Evolutionary conservation across 23 tunicate genomes (phyloP).

Genomic region (Phallusia fumigata): DNA sequence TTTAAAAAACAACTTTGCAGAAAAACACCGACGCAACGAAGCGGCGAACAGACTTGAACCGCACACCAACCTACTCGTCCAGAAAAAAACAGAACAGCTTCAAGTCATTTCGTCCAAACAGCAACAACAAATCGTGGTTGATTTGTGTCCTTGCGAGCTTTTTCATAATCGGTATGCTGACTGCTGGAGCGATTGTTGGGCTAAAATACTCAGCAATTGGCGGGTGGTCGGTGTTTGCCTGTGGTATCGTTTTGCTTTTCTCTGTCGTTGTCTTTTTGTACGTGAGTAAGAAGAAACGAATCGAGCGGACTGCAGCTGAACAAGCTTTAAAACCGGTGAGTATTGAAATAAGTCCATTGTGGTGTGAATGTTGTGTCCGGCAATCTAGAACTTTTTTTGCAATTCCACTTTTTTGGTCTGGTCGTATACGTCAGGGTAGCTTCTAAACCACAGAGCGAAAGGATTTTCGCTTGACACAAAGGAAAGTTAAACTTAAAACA

Average conservation of each 20-base stretch:
- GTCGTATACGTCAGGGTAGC: too few relatives aligned
- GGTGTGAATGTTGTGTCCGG: too few relatives aligned
- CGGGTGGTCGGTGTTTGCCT: conserved; percentile 1
- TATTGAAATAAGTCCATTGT: background rate
- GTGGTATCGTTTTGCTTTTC: background rate
- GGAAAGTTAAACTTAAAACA: too few relatives aligned
- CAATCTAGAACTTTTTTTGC: too few relatives aligned
- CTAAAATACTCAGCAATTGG: background rate
- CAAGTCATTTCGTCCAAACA: background rate
- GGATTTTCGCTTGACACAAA: too few relatives aligned
- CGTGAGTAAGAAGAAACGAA: background rate
- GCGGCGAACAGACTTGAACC: background rate
- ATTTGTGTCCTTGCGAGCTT: background rate
- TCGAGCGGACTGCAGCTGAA: background rate
- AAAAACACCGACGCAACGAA: background rate
- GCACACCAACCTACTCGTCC: background rate
- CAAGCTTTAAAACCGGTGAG: background rate
- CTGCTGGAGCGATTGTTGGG: background rate
- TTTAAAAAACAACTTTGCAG: background rate
- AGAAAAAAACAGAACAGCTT: background rate
- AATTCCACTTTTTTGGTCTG: too few relatives aligned
- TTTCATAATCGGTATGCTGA: background rate
- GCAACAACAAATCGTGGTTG: background rate
- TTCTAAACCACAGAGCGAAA: too few relatives aligned
- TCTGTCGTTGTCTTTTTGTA: background rate